These are phyloP conservation scores for Thera britannica DNA, from an alignment of 2,888 invertebrate genomes.

Conservation along the genomic window DNA sequence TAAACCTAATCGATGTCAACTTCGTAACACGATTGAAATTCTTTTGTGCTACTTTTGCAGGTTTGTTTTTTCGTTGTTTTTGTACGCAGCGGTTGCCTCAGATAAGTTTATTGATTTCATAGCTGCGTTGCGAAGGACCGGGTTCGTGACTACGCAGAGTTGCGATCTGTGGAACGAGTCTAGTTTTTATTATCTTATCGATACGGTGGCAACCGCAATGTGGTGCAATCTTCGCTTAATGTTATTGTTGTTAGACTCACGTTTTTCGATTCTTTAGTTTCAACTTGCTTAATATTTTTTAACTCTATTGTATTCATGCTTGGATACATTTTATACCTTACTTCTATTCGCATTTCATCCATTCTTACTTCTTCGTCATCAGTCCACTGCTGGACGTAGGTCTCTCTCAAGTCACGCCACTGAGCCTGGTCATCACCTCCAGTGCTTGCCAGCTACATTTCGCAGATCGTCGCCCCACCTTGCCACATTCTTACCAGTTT, in stretches of 20 bases:
- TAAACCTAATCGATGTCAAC: constrained; percentile 30
- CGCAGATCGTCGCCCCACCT: too few relatives aligned
- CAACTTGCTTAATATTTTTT: constrained; percentile 26
- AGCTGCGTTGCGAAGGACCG: constrained; percentile 53
- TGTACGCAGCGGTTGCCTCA: constrained; percentile 44
- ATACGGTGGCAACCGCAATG: constrained; percentile 54
- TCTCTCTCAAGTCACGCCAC: too few relatives aligned
- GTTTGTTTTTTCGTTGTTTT: constrained; percentile 44
- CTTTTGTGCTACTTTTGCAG: constrained; percentile 42
- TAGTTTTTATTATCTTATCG: constrained; percentile 57
- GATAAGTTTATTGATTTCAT: constrained; percentile 55
- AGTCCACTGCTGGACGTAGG: too few relatives aligned
- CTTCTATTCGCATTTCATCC: neutral
- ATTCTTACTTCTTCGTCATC: too few relatives aligned
- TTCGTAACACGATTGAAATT: constrained; percentile 37
- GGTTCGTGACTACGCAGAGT: constrained; percentile 60
- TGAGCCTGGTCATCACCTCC: too few relatives aligned
- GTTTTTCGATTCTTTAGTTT: constrained; percentile 48
- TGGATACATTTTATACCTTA: neutral
- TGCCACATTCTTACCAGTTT: too few relatives aligned
- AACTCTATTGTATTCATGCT: constrained; percentile 12
- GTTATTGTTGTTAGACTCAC: constrained; percentile 58
- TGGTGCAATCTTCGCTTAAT: constrained; percentile 56
- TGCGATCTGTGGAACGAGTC: constrained; percentile 52
- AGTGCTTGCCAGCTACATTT: too few relatives aligned